Evolutionary conservation across 2,888 invertebrate genomes (phyloP), one percentile per base, ranked within the genome.

Genomic region (Scaptodrosophila latifasciaeformis): DNA sequence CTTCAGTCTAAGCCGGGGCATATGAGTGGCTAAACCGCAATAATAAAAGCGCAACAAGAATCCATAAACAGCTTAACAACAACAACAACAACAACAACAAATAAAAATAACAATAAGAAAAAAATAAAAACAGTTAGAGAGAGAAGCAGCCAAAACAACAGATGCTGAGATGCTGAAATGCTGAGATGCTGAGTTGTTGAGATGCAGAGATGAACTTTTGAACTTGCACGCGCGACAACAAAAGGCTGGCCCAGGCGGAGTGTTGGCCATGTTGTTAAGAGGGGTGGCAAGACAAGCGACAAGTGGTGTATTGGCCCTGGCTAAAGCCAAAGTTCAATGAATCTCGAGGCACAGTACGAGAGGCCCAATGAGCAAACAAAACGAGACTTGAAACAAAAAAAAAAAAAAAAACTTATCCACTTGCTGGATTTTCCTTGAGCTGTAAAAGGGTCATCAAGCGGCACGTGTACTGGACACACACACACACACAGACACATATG

Each of bases 41-140:
- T 63, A 42, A 65, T 54, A 74, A 80, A 77, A 70, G 77, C 65
- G 74, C 77, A 80, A 70, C 74, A 72, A 80, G 67, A 59, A 67
- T 54, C 55, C 43, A 43, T 48, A 58, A 62, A 27, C 2, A 27
- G 44, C 15, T 31, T 4, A 30, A 53, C n/a, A 54, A 12, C 7
- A 9, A 3, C 12, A 7, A 13, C 13, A n/a, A 15, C 13, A n/a
- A 17, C 27, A 2, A 46, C n/a, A 5, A 21, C 6, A 29, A 29
- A 5, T 5, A 17, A 30, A 37, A 35, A 15, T 17, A 17, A 24
- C 43, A 42, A 21, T 2, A 27, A 34, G 4, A 27, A n/a, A 34
- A 37, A 17, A 7, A 31, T 5, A 43, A 47, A n/a, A 35, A 24
- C n/a, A n/a, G 21, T 1, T 15, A 9, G 3, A n/a, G 17, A 43